phyloP scores from a whole-genome alignment of 1,140 invertebrate genomes.

The Euglossa dilemma region DNA sequence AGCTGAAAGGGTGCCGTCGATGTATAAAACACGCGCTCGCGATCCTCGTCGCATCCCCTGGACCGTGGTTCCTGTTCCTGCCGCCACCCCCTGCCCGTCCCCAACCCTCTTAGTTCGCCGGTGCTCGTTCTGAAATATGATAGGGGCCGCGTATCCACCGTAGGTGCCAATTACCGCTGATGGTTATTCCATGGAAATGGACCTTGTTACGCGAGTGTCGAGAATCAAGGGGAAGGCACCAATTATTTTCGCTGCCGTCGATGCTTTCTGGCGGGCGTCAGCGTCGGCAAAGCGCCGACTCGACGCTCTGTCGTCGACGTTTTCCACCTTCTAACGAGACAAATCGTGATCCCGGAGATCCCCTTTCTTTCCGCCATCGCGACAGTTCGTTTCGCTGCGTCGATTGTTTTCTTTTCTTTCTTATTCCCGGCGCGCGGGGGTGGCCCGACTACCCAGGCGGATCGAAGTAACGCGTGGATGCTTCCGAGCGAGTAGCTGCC shows the following conservation, averaged over 20 bases:
- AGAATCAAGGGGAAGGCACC: constrained; percentile 78
- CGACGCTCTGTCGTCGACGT: constrained; percentile 54
- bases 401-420: not conserved
- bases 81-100: constrained; percentile 44
- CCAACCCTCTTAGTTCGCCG: constrained; percentile 44
- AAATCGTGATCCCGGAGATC: constrained; percentile 36
- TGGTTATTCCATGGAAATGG: constrained; percentile 83
- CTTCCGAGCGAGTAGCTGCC: too few species aligned
- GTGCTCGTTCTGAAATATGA: constrained; percentile 80
- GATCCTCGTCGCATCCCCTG: constrained; percentile 70
- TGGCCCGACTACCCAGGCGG: not conserved
- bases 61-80: constrained; percentile 64
- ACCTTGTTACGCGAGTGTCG: constrained; percentile 79
- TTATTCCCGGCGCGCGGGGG: not conserved
- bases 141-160: constrained; percentile 73
- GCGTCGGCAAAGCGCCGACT: constrained; percentile 58
- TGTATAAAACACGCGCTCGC: constrained; percentile 77
- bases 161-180: constrained; percentile 82
- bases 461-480: not conserved
- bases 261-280: constrained; percentile 67
- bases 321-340: constrained; percentile 63
- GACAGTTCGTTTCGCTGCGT: constrained; percentile 17
- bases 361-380: not conserved
- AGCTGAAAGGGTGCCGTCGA: constrained; percentile 74
- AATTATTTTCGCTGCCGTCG: constrained; percentile 80